Percentiles rank a stretch among this genome's conserved stretches.
These are phyloP conservation scores for Erethizon dorsatum DNA, from an alignment of 2,797 vertebrate genomes.

Conservation along the genomic window DNA sequence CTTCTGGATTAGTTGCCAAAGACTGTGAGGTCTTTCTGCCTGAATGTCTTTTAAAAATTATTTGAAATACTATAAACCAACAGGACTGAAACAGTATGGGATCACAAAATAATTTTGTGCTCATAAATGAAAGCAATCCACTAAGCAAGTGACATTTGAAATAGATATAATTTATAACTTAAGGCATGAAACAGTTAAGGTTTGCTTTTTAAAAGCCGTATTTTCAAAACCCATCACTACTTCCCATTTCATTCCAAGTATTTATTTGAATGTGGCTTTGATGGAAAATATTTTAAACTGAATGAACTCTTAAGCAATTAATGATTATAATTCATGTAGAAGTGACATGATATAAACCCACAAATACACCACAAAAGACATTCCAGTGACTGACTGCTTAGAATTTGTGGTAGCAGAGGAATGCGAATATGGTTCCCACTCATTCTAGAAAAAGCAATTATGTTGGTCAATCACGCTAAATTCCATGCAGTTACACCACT, in stretches of 20 bases:
- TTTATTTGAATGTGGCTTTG: conserved; percentile 73
- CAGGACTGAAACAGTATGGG: conserved; percentile 45
- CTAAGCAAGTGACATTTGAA: conserved; percentile 3
- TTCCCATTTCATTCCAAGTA: conserved; percentile 74
- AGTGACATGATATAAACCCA: conserved; percentile 75
- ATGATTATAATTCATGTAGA: conserved; percentile 75
- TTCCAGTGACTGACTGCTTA: conserved; percentile 71
- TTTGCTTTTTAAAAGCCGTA: not conserved
- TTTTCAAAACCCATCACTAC: conserved; percentile 13
- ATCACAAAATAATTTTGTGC: conserved; percentile 62
- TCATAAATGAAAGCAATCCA: conserved; percentile 54
- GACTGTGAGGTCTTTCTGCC: conserved; percentile 64
- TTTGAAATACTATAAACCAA: conserved; percentile 67
- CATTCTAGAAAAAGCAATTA: conserved; percentile 77
- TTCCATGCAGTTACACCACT: conserved; percentile 54
- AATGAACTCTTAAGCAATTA: conserved; percentile 83
- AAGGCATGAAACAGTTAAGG: conserved; percentile 41
- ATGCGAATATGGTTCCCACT: conserved; percentile 49
- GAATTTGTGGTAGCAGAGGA: conserved; percentile 74
- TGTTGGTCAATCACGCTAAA: conserved; percentile 61
- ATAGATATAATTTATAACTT: conserved; percentile 12
- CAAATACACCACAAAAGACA: conserved; percentile 64
- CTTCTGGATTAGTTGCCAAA: conserved; percentile 72
- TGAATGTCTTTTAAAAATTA: conserved; percentile 61
- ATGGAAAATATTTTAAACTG: conserved; percentile 81